Conservation (phyloP, 1,140 invertebrate genomes). For the Drosophila gunungcola region DNA sequence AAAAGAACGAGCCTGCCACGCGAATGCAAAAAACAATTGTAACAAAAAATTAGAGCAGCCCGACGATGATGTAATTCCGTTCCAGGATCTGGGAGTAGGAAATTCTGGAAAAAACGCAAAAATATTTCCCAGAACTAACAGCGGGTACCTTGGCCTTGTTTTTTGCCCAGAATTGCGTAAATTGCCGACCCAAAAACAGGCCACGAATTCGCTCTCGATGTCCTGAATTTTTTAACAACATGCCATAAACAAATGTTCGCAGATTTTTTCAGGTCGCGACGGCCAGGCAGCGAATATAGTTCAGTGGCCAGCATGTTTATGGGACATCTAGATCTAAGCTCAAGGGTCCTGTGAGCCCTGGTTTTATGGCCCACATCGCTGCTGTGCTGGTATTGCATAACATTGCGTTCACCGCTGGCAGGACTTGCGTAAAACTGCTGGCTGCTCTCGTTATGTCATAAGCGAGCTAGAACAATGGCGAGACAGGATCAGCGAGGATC, state of each 20-base stretch:
- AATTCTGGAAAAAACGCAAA: constrained; percentile 49
- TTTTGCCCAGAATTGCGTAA: constrained; percentile 64
- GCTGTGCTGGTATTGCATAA: constrained; percentile 66
- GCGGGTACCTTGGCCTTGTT: constrained; percentile 58
- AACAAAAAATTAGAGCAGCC: constrained; percentile 63
- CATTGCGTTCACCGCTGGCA: constrained; percentile 57
- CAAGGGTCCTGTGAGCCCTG: constrained; percentile 16
- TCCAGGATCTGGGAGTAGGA: constrained; percentile 12
- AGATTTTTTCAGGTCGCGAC: constrained; percentile 49
- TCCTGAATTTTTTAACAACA: constrained; percentile 76
- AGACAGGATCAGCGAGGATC: constrained; percentile 23
- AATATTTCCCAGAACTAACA: constrained; percentile 49
- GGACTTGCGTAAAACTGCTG: constrained; percentile 73
- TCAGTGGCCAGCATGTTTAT: constrained; percentile 66
- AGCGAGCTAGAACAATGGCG: constrained; percentile 60
- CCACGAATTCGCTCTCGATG: constrained; percentile 52
- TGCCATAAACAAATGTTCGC: constrained; percentile 60
- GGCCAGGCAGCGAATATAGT: constrained; percentile 33
- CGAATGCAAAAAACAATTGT: constrained; percentile 63
- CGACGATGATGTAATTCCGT: constrained; percentile 17
- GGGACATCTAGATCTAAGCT: constrained; percentile 65
- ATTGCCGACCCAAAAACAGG: constrained; percentile 13
- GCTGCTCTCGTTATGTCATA: constrained; percentile 71
- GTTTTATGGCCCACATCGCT: constrained; percentile 51
- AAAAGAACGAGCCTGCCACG: constrained; percentile 21